These are phyloP conservation scores for Vandiemenella viatica DNA, from an alignment of 2,888 invertebrate species.

Conservation along the genomic window DNA sequence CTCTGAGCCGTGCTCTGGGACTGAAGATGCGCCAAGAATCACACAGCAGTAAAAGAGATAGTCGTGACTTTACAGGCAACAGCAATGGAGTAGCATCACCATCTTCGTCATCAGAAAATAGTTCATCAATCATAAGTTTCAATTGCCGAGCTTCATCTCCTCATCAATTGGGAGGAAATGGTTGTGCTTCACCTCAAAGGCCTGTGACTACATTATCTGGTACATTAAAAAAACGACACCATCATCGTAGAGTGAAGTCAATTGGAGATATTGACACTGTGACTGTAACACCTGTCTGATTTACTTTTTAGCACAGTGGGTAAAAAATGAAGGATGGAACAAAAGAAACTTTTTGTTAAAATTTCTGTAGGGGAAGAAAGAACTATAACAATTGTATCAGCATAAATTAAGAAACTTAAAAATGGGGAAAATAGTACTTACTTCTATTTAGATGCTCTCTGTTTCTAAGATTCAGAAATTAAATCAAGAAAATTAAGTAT, in stretches of 20 bases:
- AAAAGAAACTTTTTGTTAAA: too few species aligned
- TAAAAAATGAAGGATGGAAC: too few species aligned
- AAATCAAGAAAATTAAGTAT: too few species aligned
- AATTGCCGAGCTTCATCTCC: conserved; percentile 26
- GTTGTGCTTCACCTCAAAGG: conserved; percentile 26
- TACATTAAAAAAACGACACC: conserved; percentile 38
- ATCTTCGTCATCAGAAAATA: conserved; percentile 19
- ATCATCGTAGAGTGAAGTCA: conserved; percentile 46
- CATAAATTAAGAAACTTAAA: too few species aligned
- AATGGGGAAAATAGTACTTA: too few species aligned
- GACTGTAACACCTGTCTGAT: conserved; percentile 30
- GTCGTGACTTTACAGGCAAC: conserved; percentile 25
- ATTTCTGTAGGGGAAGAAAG: too few species aligned
- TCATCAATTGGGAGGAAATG: conserved; percentile 22
- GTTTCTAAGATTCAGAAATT: too few species aligned
- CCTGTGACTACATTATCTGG: conserved; percentile 25
- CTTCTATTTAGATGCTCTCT: too few species aligned
- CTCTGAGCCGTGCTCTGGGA: conserved; percentile 56
- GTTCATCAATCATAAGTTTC: conserved; percentile 15
- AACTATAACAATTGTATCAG: too few species aligned
- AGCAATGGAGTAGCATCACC: conserved; percentile 13
- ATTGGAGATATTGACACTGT: conserved; percentile 58
- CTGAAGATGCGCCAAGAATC: conserved; percentile 26
- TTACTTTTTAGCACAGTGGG: too few species aligned
- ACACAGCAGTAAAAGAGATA: conserved; percentile 37